These are phyloP conservation scores for Halocynthia roretzi DNA, from an alignment of 23 tunicate species.

Conservation along the genomic window DNA sequence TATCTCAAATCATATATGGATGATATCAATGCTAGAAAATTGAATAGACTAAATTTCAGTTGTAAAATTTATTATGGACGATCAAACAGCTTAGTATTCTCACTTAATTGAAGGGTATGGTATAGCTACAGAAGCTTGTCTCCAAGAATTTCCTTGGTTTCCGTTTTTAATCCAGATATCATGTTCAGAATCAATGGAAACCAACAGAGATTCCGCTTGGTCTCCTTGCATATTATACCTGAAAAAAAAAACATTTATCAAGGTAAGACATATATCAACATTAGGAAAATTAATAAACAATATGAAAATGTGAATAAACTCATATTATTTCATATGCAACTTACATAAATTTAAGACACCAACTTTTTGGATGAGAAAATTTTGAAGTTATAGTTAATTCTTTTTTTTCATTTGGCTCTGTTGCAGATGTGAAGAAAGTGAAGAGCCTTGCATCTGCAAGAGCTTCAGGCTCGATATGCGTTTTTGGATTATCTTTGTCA, in stretches of 20 bases:
- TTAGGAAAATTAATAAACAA: background rate
- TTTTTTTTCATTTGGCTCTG: background rate
- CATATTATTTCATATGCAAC: background rate
- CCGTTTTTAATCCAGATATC: constrained; percentile 34
- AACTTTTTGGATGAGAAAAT: constrained; percentile 7
- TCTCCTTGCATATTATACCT: constrained; percentile 40
- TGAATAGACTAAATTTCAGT: too few relatives aligned
- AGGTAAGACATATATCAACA: background rate
- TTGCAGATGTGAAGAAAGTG: background rate
- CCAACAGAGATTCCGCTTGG: constrained; percentile 5
- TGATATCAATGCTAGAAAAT: too few relatives aligned
- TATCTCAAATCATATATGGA: too few relatives aligned
- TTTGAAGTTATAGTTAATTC: background rate
- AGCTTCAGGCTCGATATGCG: background rate
- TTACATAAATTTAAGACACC: constrained; percentile 69
- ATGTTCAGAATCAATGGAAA: constrained; percentile 21
- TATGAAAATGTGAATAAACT: background rate
- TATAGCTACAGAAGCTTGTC: constrained; percentile 34
- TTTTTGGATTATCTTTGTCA: background rate
- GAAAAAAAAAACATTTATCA: constrained; percentile 10
- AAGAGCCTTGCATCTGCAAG: background rate
- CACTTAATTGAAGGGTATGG: constrained; percentile 60
- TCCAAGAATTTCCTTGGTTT: constrained; percentile 35
- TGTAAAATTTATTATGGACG: too few relatives aligned
- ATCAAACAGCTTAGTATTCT: background rate